These are phyloP conservation scores for Disparrhopalites patrizii DNA, from an alignment of 2,888 invertebrate species.

Conservation along the genomic window DNA sequence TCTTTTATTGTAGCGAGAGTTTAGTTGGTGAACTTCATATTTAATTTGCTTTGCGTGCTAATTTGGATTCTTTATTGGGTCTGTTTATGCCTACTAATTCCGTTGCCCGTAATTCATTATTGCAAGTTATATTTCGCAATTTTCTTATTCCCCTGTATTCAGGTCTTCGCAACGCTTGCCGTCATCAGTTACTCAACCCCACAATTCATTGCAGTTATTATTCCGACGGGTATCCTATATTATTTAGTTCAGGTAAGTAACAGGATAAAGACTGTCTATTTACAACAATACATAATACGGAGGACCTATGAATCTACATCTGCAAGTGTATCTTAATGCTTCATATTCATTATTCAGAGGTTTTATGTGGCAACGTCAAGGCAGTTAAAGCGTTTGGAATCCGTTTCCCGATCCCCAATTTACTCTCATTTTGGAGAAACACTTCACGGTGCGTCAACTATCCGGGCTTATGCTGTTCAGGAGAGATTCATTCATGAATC, in stretches of 20 bases:
- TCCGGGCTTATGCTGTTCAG: conserved; percentile 49
- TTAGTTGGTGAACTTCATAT: background rate
- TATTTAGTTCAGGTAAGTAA: conserved; percentile 68
- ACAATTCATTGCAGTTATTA: conserved; percentile 70
- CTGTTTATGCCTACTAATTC: no score
- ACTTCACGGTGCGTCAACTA: conserved; percentile 52
- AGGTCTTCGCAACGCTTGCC: conserved; percentile 53
- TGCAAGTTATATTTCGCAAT: no score
- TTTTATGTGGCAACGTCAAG: conserved; percentile 58
- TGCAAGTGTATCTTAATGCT: no score
- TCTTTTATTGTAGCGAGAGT: no score
- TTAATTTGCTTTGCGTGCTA: background rate
- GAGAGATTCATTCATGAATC: conserved; percentile 54
- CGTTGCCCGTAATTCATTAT: no score
- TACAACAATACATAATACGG: no score
- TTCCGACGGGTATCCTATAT: conserved; percentile 76
- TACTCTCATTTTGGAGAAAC: conserved; percentile 59
- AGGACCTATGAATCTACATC: no score
- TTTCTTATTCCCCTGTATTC: background rate
- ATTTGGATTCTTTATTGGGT: no score
- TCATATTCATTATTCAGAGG: no score
- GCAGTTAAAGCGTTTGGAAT: conserved; percentile 55
- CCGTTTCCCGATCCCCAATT: conserved; percentile 57
- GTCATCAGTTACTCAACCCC: conserved; percentile 85
- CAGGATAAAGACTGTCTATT: no score